Percentiles rank a stretch among this genome's conserved stretches.
These are phyloP conservation scores for Labrus mixtus DNA, from an alignment of 2,113 vertebrate species.

Conservation along the genomic window DNA sequence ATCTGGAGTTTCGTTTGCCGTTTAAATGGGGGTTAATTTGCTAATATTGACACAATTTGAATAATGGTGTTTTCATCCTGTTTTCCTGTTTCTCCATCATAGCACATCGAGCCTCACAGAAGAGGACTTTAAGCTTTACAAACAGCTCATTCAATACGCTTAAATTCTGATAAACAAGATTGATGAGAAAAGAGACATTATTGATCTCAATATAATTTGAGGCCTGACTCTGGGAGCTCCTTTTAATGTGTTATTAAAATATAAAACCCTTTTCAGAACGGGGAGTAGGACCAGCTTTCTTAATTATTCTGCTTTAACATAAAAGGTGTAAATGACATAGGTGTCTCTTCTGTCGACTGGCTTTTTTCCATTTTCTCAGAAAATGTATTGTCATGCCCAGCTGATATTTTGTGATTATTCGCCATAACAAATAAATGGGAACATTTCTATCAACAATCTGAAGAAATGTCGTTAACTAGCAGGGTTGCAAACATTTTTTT, in stretches of 20 bases:
- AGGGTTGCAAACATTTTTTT: no score
- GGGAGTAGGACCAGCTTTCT: no score
- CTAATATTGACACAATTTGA: slow-evolving; percentile 3
- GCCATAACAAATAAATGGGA: no score
- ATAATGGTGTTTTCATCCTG: background rate
- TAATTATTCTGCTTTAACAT: no score
- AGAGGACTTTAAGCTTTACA: background rate
- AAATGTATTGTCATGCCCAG: background rate
- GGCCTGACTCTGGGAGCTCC: background rate
- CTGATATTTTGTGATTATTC: background rate
- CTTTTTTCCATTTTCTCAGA: no score
- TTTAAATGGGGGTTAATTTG: slow-evolving; percentile 10
- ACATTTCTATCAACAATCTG: no score
- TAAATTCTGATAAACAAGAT: background rate
- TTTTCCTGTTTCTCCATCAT: background rate
- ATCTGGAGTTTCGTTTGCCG: slow-evolving; percentile 4
- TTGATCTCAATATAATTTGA: background rate
- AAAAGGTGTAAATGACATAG: no score
- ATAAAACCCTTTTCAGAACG: no score
- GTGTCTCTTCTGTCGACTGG: no score
- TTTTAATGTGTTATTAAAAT: background rate
- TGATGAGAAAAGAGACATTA: background rate
- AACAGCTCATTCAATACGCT: background rate
- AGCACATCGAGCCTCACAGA: background rate
- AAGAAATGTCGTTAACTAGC: no score